Evolutionary conservation across 30 jellyfish, hydroid and myxozoan species (phyloP).

Genomic region (Turritopsis rubra): DNA sequence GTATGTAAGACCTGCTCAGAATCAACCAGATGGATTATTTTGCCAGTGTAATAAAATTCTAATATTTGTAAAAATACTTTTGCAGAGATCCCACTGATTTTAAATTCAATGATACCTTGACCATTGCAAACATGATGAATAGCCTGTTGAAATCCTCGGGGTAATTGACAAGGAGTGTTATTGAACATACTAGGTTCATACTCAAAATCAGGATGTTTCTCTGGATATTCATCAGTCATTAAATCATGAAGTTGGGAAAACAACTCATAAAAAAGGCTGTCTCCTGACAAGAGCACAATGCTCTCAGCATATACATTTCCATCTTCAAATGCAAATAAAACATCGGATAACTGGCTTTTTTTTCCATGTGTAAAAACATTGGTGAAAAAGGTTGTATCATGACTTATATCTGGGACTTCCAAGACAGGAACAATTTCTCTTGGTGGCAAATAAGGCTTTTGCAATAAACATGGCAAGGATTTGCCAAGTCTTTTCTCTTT

Average conservation of each 20-base stretch:
- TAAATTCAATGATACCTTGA: conserved; percentile 25
- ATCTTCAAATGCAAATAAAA: conserved; percentile 55
- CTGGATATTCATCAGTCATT: neutral
- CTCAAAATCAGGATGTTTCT: conserved; percentile 11
- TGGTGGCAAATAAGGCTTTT: conserved; percentile 86
- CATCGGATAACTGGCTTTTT: conserved; percentile 34
- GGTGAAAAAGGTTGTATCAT: conserved; percentile 7
- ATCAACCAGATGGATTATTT: conserved; percentile 23
- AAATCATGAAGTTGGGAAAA: neutral
- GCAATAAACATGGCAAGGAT: conserved; percentile 42
- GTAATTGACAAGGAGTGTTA: conserved; percentile 40
- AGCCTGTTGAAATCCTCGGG: conserved; percentile 51
- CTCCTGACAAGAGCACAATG: conserved; percentile 51
- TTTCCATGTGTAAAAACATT: neutral
- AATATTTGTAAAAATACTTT: conserved; percentile 28
- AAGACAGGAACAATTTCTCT: conserved; percentile 51
- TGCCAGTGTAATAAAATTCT: conserved; percentile 71
- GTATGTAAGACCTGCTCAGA: neutral
- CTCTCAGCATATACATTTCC: conserved; percentile 55
- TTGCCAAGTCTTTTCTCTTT: conserved; percentile 30
- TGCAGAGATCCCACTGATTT: conserved; percentile 29
- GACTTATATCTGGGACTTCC: conserved; percentile 27
- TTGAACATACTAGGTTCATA: conserved; percentile 47
- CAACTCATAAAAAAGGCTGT: conserved; percentile 41
- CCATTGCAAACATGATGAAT: conserved; percentile 36